Evolutionary conservation across 2,797 vertebrate genomes (phyloP), one percentile per base, ranked within the genome.

Genomic region (Chromobotia macracanthus): DNA sequence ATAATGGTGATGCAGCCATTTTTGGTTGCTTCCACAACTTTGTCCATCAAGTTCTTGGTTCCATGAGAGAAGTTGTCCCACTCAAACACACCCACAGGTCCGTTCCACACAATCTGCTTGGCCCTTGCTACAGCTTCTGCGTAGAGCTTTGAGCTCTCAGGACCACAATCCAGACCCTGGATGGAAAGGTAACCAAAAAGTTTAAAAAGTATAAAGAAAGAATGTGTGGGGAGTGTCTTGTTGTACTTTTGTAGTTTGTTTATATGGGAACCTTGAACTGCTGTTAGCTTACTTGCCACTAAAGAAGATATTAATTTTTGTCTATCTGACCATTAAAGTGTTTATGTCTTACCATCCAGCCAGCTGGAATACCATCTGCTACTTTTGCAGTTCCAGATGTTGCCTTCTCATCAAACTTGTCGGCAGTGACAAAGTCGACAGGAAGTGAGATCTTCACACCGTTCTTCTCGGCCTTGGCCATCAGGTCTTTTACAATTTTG

Each of bases 91-190:
- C 98, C 98, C 0, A 99, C 96, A 0, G 97, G 97, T 16, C 98
- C 97, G 0, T 99, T 99, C 98, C 98, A 99, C 79, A 99, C 95
- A 0, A 99, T 98, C 89, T 95, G 97, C 90, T 98, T 98, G 86
- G 97, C 95, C 77, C 97, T 90, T 82, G 83, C 86, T 65, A 99
- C 96, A 1, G 95, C 97, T 61, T 94, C 96, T 0, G 90, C 92
- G 38, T 94, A 95, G 53, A 93, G 91, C 91, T 97, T 96, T 8
- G 91, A 93, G 79, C 97, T 98, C 90, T 97, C 95, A 7, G 96
- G 94, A 38, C 97, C 98, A 3, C 96, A 98, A 88, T 98, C 97
- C 91, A 99, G 90, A 83, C 98, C 98, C 97, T 99, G 86, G 10
- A 6, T 1, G 0, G 2, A 51, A 12, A 9, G n/a, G 9, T 21